Percentiles rank a stretch among this genome's conserved stretches.
Conservation (phyloP, 2,113 vertebrate genomes). For the Dromaius novaehollandiae region DNA sequence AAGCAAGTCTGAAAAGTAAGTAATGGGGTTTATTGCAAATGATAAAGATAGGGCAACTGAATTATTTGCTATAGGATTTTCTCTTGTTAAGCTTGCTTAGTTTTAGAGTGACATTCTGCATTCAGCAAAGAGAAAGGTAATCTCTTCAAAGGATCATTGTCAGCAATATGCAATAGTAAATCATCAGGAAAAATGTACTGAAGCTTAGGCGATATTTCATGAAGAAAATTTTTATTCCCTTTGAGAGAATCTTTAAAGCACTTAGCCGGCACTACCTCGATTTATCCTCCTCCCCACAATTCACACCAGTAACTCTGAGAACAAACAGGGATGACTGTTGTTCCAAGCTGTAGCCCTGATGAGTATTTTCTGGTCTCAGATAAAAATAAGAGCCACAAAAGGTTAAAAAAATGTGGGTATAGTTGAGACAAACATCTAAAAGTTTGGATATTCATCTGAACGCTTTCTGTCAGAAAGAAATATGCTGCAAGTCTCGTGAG, state of each 20-base stretch:
- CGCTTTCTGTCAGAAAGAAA: conserved; percentile 11
- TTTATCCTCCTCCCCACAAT: not conserved
- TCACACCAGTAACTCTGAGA: not conserved
- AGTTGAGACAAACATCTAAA: conserved; percentile 42
- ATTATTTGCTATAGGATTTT: not conserved
- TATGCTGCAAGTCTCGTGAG: conserved; percentile 1
- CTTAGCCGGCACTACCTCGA: not conserved
- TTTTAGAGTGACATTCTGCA: not conserved
- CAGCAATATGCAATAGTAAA: not conserved
- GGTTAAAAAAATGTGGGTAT: conserved; percentile 39
- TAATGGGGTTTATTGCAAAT: not conserved
- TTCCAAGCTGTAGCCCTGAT: not conserved
- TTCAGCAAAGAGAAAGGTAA: not conserved
- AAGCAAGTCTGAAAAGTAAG: not conserved
- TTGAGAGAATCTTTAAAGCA: not conserved
- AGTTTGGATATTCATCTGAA: conserved; percentile 33
- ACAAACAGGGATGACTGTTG: not conserved
- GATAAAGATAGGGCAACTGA: not conserved
- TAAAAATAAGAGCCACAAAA: conserved; percentile 23
- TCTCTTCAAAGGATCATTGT: not conserved
- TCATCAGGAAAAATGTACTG: not conserved
- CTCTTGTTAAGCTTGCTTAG: not conserved
- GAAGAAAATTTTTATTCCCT: not conserved
- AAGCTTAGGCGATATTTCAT: not conserved
- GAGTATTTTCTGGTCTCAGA: not conserved